Evolutionary conservation across 1,140 invertebrate species (phyloP).

Genomic region (Drosophila prosaltans): DNA sequence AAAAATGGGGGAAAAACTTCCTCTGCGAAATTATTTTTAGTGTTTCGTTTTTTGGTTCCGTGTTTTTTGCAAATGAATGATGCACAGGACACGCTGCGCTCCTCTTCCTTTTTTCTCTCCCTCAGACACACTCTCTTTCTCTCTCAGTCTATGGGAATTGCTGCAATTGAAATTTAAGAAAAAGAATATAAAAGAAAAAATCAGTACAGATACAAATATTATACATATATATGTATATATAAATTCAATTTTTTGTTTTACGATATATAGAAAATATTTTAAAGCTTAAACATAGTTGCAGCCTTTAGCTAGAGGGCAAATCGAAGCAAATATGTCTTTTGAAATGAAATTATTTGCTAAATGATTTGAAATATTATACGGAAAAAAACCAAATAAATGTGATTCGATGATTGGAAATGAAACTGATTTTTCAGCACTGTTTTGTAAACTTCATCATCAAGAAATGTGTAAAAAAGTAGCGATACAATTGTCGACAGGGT

Average conservation of each 20-base stretch:
- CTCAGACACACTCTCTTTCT: not conserved
- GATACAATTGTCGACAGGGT: too few relatives aligned
- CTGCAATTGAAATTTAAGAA: slow-evolving; percentile 25
- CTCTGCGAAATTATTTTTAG: not conserved
- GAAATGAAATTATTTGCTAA: too few relatives aligned
- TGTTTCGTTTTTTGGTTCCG: not conserved
- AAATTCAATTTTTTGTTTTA: too few relatives aligned
- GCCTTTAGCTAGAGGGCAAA: too few relatives aligned
- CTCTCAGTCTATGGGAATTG: slow-evolving; percentile 17
- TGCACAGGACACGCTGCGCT: slow-evolving; percentile 5
- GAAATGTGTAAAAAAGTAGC: too few relatives aligned
- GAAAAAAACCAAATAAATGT: too few relatives aligned
- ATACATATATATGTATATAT: not conserved
- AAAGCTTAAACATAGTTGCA: not conserved
- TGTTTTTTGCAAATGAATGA: slow-evolving; percentile 2
- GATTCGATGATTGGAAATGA: too few relatives aligned
- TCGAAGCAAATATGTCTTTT: too few relatives aligned
- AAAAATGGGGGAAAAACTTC: not conserved
- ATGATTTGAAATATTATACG: too few relatives aligned
- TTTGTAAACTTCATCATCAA: too few relatives aligned
- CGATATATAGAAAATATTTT: not conserved
- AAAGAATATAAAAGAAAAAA: slow-evolving; percentile 1
- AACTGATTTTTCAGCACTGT: too few relatives aligned
- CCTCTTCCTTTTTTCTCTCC: not conserved
- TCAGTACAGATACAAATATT: not conserved